These are phyloP conservation scores for Oreochromis mossambicus DNA, from an alignment of 2,797 vertebrate genomes.

Conservation along the genomic window DNA sequence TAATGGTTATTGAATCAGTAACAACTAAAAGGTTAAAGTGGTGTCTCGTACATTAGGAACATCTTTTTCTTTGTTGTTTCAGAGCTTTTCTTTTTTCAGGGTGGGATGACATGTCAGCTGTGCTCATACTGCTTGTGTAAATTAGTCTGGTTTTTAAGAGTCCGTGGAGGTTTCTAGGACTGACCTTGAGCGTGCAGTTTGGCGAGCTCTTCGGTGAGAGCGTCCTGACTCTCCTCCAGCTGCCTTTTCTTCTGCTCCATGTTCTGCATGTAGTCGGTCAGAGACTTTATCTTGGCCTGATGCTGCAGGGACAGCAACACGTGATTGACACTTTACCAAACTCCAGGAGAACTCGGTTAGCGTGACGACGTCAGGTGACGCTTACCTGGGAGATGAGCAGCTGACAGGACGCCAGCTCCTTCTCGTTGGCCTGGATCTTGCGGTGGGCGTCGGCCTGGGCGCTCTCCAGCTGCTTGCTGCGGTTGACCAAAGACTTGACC, in stretches of 20 bases:
- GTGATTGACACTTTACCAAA: background rate
- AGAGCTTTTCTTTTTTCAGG: background rate
- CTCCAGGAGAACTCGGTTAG: background rate
- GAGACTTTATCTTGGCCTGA: slow-evolving; percentile 91
- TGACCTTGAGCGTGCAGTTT: slow-evolving; percentile 84
- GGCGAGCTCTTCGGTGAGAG: slow-evolving; percentile 84
- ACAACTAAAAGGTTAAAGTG: background rate
- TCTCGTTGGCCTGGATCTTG: slow-evolving; percentile 89
- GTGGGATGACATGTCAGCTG: background rate
- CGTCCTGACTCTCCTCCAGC: slow-evolving; percentile 88
- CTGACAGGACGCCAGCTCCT: slow-evolving; percentile 88
- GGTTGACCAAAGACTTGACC: slow-evolving; percentile 89
- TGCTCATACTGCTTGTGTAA: background rate
- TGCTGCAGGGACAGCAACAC: slow-evolving; percentile 67
- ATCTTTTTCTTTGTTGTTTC: background rate
- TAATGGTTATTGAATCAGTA: background rate
- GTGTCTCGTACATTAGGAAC: background rate
- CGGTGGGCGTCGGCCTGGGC: slow-evolving; percentile 83
- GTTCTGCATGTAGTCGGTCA: slow-evolving; percentile 94
- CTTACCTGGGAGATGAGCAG: slow-evolving; percentile 87
- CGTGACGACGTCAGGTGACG: background rate
- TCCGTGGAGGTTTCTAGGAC: background rate
- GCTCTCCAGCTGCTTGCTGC: slow-evolving; percentile 87
- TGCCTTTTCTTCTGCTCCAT: slow-evolving; percentile 91
- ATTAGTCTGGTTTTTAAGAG: background rate